These are phyloP conservation scores for Pagetopsis macropterus DNA, from an alignment of 2,797 vertebrate genomes.

Conservation along the genomic window DNA sequence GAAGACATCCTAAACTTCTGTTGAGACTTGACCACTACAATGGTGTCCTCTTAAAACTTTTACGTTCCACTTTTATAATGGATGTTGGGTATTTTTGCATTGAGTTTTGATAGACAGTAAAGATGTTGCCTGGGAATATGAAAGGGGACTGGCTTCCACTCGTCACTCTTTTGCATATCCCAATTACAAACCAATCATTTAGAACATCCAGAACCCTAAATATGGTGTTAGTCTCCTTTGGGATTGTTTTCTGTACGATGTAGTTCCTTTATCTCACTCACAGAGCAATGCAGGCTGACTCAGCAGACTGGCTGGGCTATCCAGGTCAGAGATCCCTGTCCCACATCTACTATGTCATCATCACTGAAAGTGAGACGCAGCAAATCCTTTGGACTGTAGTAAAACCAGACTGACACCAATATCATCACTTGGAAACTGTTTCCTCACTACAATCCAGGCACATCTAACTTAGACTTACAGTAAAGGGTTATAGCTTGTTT, in stretches of 20 bases:
- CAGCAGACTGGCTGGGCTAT: conserved; percentile 41
- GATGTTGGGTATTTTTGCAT: not conserved
- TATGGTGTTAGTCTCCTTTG: conserved; percentile 2
- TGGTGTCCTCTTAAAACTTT: not conserved
- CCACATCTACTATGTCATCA: conserved; percentile 53
- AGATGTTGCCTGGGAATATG: not conserved
- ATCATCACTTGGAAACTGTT: conserved; percentile 6
- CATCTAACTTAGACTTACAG: not conserved
- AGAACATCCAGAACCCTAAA: not conserved
- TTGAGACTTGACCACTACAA: not conserved
- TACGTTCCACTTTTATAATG: not conserved
- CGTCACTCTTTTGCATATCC: not conserved
- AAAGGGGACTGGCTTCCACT: not conserved
- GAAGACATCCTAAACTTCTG: too few species aligned
- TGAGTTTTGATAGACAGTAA: not conserved
- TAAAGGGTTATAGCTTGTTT: too few species aligned
- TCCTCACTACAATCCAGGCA: not conserved
- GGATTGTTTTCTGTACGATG: conserved; percentile 16
- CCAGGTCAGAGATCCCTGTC: conserved; percentile 37
- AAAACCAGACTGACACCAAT: conserved; percentile 13
- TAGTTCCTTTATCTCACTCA: conserved; percentile 13
- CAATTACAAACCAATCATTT: not conserved
- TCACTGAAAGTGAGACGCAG: conserved; percentile 38
- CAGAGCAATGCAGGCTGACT: conserved; percentile 53
- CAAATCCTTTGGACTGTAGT: conserved; percentile 20